Evolutionary conservation across 2,888 invertebrate species (phyloP), one percentile per base, ranked within the genome.

Genomic region (Drosophila acutilabella): DNA sequence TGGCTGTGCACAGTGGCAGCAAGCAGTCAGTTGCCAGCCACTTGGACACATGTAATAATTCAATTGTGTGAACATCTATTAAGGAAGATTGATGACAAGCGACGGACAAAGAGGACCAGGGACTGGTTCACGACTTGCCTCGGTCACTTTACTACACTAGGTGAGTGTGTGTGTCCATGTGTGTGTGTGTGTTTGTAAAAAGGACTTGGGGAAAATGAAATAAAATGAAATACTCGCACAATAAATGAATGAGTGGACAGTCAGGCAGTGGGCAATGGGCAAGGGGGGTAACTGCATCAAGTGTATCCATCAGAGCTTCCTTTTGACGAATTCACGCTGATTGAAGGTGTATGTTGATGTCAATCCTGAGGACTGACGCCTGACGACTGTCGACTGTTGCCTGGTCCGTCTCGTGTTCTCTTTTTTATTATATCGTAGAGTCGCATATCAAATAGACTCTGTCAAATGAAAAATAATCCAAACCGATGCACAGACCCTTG

Each of bases 21-120:
- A 54, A 53, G 58, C 72, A 73, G 82, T 78, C 82, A 82, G 82
- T 80, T 78, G 81, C 80, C 80, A 80, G 80, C 75, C 81, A 87
- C 87, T 81, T 81, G 87, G 88, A 88, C 88, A 90, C 85, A 81
- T 86, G 89, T 84, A 89, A 85, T 90, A 90, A 90, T 90, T 90
- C 90, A 90, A 89, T 89, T 90, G 90, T 89, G 82, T 86, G 85
- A 89, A 89, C 81, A 83, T 89, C 89, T 89, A 90, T 90, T 90
- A 89, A 89, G 84, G 81, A 90, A 90, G 90, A 90, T 90, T 90
- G 90, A 90, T 90, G 90, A 88, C 89, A 83, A 77, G 71, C 78
- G 64, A 45, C 48, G 56, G 36, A 54, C 56, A 65, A 60, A 45
- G 60, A 52, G 52, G 51, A 16, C 48, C 42, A 59, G 41, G 23